Base-by-base conservation (phyloP, 1,140 invertebrate species). In the Cyrtorhinus lividipennis region DNA sequence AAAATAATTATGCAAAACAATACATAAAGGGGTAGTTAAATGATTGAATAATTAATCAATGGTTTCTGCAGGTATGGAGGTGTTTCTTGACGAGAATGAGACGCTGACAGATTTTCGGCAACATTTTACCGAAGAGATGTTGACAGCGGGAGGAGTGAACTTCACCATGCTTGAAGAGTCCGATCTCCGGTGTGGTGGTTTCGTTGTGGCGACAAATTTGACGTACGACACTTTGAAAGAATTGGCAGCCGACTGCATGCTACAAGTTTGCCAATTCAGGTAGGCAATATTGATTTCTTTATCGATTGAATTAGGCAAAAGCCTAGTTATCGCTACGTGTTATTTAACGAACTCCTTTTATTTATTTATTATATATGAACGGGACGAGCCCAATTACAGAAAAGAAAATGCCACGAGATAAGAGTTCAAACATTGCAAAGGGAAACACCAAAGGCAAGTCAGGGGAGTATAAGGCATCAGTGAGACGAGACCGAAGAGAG, bases 231-330 rank as follows among this genome's bases (percentile, higher is more conserved):
- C 71, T 76, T 71, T 82, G 2, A 77, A 78, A 56, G 76, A 76
- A 22, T 71, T 78, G 61, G 77, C 81, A 15, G 76, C 77, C 0
- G 76, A 80, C 62, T 86, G 84, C 67, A 84, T 86, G 77, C 77
- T 86, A 25, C 83, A 86, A 69, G 83, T 82, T 70, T 86, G 84
- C 71, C 77, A 79, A 66, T 83, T 83, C 67, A 77, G 77, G 75
- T 77, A 73, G 68, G 53, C 2, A 30, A 26, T 38, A 62, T 62
- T 24, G 8, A 23, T 46, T 59, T 23, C 12, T 57, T 56, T 57
- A 44, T 5, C 24, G n/a, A 15, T 63, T 27, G 1, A 12, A 56
- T 56, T 56, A 18, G 15, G 5, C 30, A 8, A 5, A 15, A 38
- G 5, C 30, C 15, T 38, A 15, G 5, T 38, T 15, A 38, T 15